Evolutionary conservation across 2,888 invertebrate species (phyloP).

Genomic region (Eristalis intricaria): DNA sequence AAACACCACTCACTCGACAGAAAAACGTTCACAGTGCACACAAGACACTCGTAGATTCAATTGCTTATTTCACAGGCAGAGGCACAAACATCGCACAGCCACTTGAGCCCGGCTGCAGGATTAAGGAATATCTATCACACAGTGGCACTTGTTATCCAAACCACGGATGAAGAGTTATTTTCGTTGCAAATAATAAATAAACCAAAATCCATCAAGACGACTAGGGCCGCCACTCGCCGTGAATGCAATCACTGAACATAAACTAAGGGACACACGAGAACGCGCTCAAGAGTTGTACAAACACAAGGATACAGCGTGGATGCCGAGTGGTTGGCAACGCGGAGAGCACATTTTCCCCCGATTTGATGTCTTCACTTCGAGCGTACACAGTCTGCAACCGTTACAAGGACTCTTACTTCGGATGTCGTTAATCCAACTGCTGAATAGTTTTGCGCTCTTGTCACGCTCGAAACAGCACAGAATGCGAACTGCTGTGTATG

Average conservation of each 20-base stretch:
- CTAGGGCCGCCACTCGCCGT: constrained; percentile 11
- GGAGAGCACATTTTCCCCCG: constrained; percentile 14
- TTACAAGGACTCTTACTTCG: constrained; percentile 36
- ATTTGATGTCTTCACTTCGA: constrained; percentile 21
- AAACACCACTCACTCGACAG: background rate
- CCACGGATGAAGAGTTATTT: constrained; percentile 20
- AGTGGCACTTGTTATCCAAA: background rate
- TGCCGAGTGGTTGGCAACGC: background rate
- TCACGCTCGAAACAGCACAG: constrained; percentile 3
- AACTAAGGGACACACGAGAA: constrained; percentile 34
- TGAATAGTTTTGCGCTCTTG: background rate
- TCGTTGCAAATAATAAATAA: constrained; percentile 54
- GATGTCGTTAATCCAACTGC: constrained; percentile 26
- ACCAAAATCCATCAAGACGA: constrained; percentile 56
- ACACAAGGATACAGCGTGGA: constrained; percentile 14
- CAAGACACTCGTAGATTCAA: background rate
- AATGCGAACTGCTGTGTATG: background rate
- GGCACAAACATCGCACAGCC: background rate
- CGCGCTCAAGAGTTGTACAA: constrained; percentile 42
- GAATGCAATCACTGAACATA: constrained; percentile 52
- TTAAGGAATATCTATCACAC: background rate
- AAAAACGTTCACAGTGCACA: background rate
- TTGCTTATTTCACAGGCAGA: background rate
- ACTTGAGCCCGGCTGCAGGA: background rate
- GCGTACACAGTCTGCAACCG: constrained; percentile 19